Conservation (phyloP, 2,888 invertebrate genomes). For the Andrena marginata region DNA sequence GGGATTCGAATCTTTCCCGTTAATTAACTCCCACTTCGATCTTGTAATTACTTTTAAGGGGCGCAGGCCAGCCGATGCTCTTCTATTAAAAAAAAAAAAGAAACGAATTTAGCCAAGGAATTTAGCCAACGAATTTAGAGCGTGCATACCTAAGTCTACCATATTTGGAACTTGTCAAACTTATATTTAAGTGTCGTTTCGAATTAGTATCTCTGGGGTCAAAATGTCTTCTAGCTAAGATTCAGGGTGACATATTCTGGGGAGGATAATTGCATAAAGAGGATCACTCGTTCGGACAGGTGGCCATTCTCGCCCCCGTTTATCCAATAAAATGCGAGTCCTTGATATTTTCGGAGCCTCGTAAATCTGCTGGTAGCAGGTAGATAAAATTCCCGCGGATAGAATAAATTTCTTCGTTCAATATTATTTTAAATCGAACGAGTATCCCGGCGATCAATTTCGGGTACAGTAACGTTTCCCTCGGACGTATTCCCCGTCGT, state of each 20-base stretch:
- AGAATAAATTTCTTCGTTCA: not conserved
- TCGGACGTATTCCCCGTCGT: not conserved
- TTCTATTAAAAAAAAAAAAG: not conserved
- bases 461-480: not conserved
- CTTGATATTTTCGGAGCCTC: not conserved
- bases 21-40: conserved; percentile 22
- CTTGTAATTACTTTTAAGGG: conserved; percentile 7
- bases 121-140: no score
- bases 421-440: conserved; percentile 5
- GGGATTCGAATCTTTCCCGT: conserved; percentile 30
- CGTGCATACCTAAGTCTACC: no score
- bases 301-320: not conserved
- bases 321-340: not conserved
- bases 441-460: conserved; percentile 6
- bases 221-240: no score
- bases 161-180: no score
- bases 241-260: no score
- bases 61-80: not conserved
- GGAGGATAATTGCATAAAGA: no score
- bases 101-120: not conserved
- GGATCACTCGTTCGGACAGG: not conserved
- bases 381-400: not conserved
- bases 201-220: no score
- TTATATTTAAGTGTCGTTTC: no score
- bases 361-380: not conserved